Percentiles rank a stretch among this genome's conserved stretches.
These are phyloP conservation scores for Polietes domitor DNA, from an alignment of 2,888 invertebrate genomes.

Conservation along the genomic window DNA sequence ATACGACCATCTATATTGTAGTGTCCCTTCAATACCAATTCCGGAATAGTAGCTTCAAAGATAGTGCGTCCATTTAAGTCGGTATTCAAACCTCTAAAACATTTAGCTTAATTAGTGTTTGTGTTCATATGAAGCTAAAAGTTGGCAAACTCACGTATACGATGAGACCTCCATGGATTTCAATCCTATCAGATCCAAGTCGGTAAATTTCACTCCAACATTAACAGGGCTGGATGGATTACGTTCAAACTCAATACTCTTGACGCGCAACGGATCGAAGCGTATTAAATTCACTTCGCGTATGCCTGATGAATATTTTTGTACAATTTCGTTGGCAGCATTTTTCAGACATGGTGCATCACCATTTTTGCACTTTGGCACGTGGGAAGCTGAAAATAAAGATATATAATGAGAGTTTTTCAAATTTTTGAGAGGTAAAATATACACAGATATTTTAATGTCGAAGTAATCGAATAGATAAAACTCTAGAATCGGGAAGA, in stretches of 20 bases:
- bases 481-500: too few species aligned
- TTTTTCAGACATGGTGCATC: constrained; percentile 69
- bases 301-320: constrained; percentile 71
- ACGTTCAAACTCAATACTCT: constrained; percentile 72
- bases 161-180: constrained; percentile 63
- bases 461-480: too few species aligned
- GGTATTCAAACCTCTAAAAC: constrained; percentile 71
- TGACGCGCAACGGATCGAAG: constrained; percentile 77
- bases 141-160: constrained; percentile 42
- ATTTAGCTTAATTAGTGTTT: neutral
- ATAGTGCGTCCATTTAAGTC: constrained; percentile 68
- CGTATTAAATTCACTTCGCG: constrained; percentile 72
- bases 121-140: neutral
- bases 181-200: constrained; percentile 75
- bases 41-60: constrained; percentile 70
- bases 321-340: constrained; percentile 67
- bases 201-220: constrained; percentile 74
- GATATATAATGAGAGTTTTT: too few species aligned
- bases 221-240: constrained; percentile 76
- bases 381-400: constrained; percentile 67
- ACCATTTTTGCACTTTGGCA: constrained; percentile 68
- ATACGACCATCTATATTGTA: constrained; percentile 75
- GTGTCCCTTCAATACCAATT: constrained; percentile 72
- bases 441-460: too few species aligned
- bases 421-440: too few species aligned